Conservation (phyloP, 2,113 vertebrate genomes). For the Sclerurus mexicanus region DNA sequence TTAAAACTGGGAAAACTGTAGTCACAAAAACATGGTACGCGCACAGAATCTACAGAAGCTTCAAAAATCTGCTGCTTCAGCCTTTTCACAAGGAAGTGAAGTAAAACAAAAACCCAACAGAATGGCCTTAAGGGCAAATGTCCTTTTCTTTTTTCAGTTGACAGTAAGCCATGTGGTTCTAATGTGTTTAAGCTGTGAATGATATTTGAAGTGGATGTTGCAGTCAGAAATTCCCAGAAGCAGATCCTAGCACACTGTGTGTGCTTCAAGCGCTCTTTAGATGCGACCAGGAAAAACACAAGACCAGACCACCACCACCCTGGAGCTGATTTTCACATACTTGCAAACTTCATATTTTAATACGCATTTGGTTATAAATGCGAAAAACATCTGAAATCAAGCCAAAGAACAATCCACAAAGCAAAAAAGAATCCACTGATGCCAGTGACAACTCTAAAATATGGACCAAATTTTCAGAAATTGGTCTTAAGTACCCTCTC, state of each 20-base stretch:
- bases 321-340: background rate
- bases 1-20: background rate
- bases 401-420: background rate
- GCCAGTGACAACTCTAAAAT: background rate
- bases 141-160: background rate
- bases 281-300: background rate
- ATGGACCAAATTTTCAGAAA: background rate
- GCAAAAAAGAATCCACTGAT: background rate
- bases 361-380: background rate
- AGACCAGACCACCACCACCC: background rate
- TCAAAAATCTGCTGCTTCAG: conserved; percentile 34
- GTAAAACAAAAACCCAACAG: background rate
- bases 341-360: background rate
- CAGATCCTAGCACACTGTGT: background rate
- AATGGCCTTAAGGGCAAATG: background rate
- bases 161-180: conserved; percentile 36
- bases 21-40: background rate
- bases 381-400: background rate
- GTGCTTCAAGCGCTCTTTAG: background rate
- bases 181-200: conserved; percentile 40
- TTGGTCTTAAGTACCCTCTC: background rate
- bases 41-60: background rate
- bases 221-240: conserved; percentile 39
- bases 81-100: background rate
- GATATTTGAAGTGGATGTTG: background rate